Base-by-base conservation (phyloP, 2,888 invertebrate species). In the Thymelicus lineola region DNA sequence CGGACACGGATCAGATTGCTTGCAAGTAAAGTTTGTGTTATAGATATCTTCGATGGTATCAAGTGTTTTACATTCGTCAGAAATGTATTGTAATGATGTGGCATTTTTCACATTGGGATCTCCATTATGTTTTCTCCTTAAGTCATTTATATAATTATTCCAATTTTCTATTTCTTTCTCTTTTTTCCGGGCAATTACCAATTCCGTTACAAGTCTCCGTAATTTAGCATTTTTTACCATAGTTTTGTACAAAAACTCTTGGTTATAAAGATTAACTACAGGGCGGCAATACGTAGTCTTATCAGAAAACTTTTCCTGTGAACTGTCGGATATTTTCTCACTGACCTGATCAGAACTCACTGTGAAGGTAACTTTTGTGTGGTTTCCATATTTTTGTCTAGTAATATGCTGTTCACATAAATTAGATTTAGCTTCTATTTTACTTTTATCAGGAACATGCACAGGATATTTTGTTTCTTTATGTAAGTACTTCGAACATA, bases 101-200 rank as follows among this genome's bases (percentile, higher is more conserved):
- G 45, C 36, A 6, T 28, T 48, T 48, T 48, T 38, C 9, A 36
- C 38, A 17, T 65, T 45, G 20, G 73, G 70, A 62, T 74, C 74
- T 72, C 36, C 62, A 7, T 66, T 69, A 63, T 89, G 85, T 75
- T 84, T 90, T 68, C 80, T 85, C 72, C 85, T 87, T 46, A 90
- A 76, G 48, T 84, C 78, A 55, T 87, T 86, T n/a, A 92, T 86
- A 59, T 86, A 89, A 66, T 86, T 88, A 72, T 88, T 86, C 87
- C 88, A 89, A 1, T 79, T 75, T 69, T 86, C 83, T 58, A 76
- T 80, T 63, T 86, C 79, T 74, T 85, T 88, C 70, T 89, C 86
- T 69, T 71, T 84, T 72, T 85, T 81, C 73, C 88, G 79, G 3
- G 77, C 79, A 50, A 78, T 66, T 10, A 82, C 76, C 50, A 91